Base-by-base conservation (phyloP, 1,140 invertebrate genomes). In the Acromyrmex echinatior region DNA sequence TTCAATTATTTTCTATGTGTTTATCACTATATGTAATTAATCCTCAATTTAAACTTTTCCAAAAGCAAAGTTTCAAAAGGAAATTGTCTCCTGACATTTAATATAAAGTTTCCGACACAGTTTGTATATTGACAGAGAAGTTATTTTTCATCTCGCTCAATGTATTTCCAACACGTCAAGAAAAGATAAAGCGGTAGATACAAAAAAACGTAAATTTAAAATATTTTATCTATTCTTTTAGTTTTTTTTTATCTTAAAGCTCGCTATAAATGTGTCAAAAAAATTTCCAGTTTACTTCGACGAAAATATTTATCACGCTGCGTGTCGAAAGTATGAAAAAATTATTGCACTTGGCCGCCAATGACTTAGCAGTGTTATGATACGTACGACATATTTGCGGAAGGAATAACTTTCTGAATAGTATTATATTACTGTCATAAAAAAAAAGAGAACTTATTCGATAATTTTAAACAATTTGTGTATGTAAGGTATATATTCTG, bases 361-460 rank as follows among this genome's bases (percentile, higher is more conserved):
- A 85, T 66, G 35, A 65, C 7, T 81, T 21, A 45, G 68, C 9
- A 62, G 68, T 66, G 62, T 80, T 66, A 78, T 85, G 60, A 84
- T 62, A 74, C 35, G 51, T 49, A 18, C n/a, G 4, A 63, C 18
- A 51, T 68, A 58, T 10, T 68, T 76, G 21, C 28, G 51, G 18
- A 53, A 71, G n/a, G 16, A 51, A 58, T 78, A 65, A 10, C 25
- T 14, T 73, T 73, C 53, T 71, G 60, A 56, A 49, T 68, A 86
- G 45, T 78, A 68, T 60, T 25, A 12, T 16, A 1, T 82, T 60
- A 58, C 58, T 49, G 68, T 73, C 4, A 25, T 12, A 3, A 31
- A 25, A 25, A 31, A 31, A 51, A 31, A 49, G 31, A n/a, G 35
- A 58, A 60, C n/a, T 21, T 18, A 39, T 12, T 66, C n/a, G n/a